Conservation (phyloP, 2,113 vertebrate species). For the Pangasianodon gigas region DNA sequence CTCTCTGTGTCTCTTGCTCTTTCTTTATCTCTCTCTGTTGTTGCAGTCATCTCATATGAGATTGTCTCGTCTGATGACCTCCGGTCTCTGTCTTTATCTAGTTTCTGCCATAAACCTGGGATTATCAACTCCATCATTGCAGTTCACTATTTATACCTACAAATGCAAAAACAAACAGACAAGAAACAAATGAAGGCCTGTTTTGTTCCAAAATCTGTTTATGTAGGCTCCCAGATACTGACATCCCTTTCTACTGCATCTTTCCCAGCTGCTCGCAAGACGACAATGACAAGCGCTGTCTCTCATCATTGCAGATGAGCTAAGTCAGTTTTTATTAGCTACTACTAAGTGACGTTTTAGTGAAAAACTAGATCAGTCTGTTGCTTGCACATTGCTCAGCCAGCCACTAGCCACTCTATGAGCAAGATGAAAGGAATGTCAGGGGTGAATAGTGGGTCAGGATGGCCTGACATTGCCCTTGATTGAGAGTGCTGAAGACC, state of each 20-base stretch:
- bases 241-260: not conserved
- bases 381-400: not conserved
- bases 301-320: not conserved
- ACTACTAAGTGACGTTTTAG: slow-evolving; percentile 1
- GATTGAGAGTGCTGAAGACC: slow-evolving; percentile 27
- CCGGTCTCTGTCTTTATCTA: not conserved
- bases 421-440: slow-evolving; percentile 33
- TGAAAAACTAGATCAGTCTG: not conserved
- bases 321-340: slow-evolving; percentile 25
- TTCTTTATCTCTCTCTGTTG: not conserved
- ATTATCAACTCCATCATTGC: not conserved
- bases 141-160: not conserved
- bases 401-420: slow-evolving; percentile 7
- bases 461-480: not conserved
- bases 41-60: not conserved
- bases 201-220: not conserved
- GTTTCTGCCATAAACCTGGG: not conserved
- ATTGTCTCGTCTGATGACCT: not conserved
- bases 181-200: not conserved
- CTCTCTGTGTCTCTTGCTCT: not conserved
- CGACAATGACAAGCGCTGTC: not conserved
- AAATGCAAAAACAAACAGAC: not conserved
- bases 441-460: slow-evolving; percentile 14
- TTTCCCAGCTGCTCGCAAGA: not conserved
- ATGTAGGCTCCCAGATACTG: not conserved